Evolutionary conservation across 2,888 invertebrate genomes (phyloP), one percentile per base, ranked within the genome.

Genomic region (Lasioglossum malachurum): DNA sequence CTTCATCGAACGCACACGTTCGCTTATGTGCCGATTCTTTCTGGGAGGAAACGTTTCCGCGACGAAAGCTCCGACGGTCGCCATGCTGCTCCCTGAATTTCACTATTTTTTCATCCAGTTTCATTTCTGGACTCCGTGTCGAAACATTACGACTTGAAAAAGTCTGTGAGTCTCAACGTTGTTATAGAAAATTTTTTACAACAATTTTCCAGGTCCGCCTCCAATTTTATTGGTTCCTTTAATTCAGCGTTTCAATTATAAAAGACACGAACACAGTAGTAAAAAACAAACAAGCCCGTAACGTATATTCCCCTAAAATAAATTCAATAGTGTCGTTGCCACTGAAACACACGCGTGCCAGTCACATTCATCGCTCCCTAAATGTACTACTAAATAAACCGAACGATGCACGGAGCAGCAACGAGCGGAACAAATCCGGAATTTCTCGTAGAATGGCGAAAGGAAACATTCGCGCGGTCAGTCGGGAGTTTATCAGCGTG

Each of bases 1-100:
- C 80, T 86, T 67, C 44, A 23, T 49, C n/a, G 41, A 76, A 57
- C 80, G 75, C 73, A 44, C 64, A 53, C 53, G 46, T 19, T 27
- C 19, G 31, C 27, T 27, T 16, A 46, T 67, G 23, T 35, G 64
- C 7, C 64, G 64, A 64, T 64, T 31, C 64, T 27, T 64, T 31
- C 31, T 0, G 7, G 7, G 27, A 2, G 16, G 2, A 7, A 64
- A 67, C 35, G 35, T 4, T 31, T 38, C 2, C 67, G 38, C 38
- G 38, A 35, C 23, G 35, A 69, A 69, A 31, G 31, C 64, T 31
- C n/a, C 7, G 16, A 16, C 4, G 27, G 5, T 27, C 27, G 5
- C 5, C 64, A 0, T 31, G 64, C n/a, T 16, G 31, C 27, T 31
- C 16, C 16, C 7, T 16, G 2, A 31, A 64, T 64, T 64, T 64